Evolutionary conservation across 1,140 invertebrate species (phyloP).

Genomic region (Temnothorax longispinosus): DNA sequence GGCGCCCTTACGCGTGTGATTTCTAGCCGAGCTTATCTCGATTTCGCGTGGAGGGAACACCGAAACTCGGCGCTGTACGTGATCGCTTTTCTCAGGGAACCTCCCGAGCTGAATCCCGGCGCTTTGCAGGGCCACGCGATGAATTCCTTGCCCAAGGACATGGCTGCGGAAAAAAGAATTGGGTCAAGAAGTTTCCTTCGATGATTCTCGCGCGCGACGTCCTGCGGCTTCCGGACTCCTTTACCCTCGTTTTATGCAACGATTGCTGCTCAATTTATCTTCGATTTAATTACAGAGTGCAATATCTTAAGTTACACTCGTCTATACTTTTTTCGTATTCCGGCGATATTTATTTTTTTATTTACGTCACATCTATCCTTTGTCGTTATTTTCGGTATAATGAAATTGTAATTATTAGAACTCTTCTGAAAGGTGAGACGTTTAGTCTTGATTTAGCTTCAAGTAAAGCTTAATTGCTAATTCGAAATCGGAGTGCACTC

Average conservation of each 20-base stretch:
- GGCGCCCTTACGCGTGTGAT: slow-evolving; percentile 30
- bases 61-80: background rate
- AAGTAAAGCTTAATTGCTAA: background rate
- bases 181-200: slow-evolving; percentile 60
- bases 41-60: background rate
- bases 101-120: background rate
- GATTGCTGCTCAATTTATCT: background rate
- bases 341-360: background rate
- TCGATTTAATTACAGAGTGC: background rate
- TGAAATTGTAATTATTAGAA: background rate
- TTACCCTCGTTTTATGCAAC: slow-evolving; percentile 2
- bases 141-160: slow-evolving; percentile 31
- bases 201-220: background rate
- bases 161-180: slow-evolving; percentile 49
- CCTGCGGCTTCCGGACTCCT: background rate
- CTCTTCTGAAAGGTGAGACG: background rate
- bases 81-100: background rate
- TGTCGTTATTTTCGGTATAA: background rate
- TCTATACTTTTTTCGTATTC: background rate
- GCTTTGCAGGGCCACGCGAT: slow-evolving; percentile 15
- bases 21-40: background rate
- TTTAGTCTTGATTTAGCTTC: background rate
- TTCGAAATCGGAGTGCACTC: background rate
- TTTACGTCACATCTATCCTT: background rate
- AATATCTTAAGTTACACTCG: background rate